Base-by-base conservation (phyloP, 2,797 vertebrate genomes). In the Delichon dasypus region DNA sequence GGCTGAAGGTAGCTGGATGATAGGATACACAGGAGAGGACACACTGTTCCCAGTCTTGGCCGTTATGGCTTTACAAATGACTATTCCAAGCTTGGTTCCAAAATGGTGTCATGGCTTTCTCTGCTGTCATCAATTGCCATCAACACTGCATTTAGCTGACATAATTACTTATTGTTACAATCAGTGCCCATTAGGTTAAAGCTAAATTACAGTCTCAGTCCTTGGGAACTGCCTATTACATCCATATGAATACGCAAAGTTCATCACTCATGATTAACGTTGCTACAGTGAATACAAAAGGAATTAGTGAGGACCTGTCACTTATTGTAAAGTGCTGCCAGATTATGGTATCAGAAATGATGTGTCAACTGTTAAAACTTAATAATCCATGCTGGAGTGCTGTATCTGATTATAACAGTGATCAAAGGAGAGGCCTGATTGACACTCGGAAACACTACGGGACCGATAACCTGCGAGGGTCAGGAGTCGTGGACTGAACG, bases 151-250 rank as follows among this genome's bases (percentile, higher is more conserved):
- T 97, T 97, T 97, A 97, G 95, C 94, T 97, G 97, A 97, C 96
- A 97, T 97, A 95, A 97, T 97, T 97, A 96, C 94, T 96, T 96
- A 97, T 95, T 96, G 95, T 97, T 96, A 97, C 95, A 97, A 97
- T 97, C 97, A 97, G 93, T 96, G 97, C 91, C 96, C 96, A 96
- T 97, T 97, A 97, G 96, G 95, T 97, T 95, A 93, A 96, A 97
- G 94, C 90, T 93, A 97, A 97, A 97, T 97, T 96, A 97, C 96
- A 96, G 95, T 97, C 92, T 98, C 97, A 97, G 96, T 97, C 96
- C 96, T 95, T 96, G 88, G 94, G 97, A 97, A 97, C 97, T 97
- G 97, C 94, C 97, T 96, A 94, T 97, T 97, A 97, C 85, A 96
- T 96, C 97, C 93, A 94, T 86, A 95, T 95, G 95, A 97, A 97